phyloP scores from a whole-genome alignment of 2,888 invertebrate species.

The Cephus rjabovi region DNA sequence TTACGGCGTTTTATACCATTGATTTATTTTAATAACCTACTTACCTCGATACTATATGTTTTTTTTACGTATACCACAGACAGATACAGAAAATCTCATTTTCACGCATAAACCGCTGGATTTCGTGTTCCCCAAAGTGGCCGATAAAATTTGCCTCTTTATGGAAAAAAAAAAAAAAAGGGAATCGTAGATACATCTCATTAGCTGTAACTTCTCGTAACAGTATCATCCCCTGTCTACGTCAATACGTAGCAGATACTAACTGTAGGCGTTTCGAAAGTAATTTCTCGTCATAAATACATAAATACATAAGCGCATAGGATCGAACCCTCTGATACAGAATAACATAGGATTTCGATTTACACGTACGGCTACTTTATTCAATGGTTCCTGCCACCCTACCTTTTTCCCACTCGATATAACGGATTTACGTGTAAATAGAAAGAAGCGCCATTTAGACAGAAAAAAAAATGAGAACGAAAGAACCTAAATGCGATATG shows the following conservation, averaged over 20 bases:
- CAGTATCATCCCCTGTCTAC: neutral
- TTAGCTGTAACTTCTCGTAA: conserved; percentile 8
- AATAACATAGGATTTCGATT: neutral
- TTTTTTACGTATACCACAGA: neutral
- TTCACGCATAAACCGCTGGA: neutral
- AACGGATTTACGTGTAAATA: conserved; percentile 1
- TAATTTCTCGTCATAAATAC: conserved; percentile 1
- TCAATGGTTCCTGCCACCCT: neutral
- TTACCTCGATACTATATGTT: neutral
- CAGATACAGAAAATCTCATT: neutral
- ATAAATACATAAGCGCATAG: conserved; percentile 1
- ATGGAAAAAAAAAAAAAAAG: neutral
- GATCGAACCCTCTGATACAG: neutral
- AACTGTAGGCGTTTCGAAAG: neutral
- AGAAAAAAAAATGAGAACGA: neutral
- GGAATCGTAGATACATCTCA: neutral
- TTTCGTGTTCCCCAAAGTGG: neutral
- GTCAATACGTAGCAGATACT: neutral
- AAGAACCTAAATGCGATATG: neutral
- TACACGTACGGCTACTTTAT: neutral
- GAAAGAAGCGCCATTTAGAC: neutral
- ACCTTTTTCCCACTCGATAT: neutral
- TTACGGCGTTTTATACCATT: neutral
- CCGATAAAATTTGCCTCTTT: conserved; percentile 1
- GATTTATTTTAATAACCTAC: neutral